Evolutionary conservation across 2,888 invertebrate genomes (phyloP), one percentile per base, ranked within the genome.

Genomic region (Rhagophthalmus giganteus): DNA sequence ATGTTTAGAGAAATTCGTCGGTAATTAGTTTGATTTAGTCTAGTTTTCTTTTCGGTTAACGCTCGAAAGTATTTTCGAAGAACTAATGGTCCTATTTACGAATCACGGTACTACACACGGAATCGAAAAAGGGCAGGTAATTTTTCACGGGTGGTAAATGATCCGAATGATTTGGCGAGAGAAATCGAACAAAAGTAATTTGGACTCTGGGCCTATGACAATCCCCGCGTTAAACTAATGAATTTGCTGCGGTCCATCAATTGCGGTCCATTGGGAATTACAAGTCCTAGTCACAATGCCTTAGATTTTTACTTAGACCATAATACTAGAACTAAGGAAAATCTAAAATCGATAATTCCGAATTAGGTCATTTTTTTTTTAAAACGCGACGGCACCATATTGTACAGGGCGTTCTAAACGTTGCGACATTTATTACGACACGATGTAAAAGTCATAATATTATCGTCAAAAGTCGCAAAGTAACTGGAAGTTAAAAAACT

Each of bases 71-170:
- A 37, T 44, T 30, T 41, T 33, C 11, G 20, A 60, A 61, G 59
- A 60, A 64, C 57, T 62, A 62, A 64, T 62, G 59, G 58, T 45
- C 52, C 58, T 63, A 63, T 64, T 63, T 64, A 58, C 59, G 63
- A 62, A 62, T 62, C 20, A 20, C 20, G 20, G 20, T 20, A 20
- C 20, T 20, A 20, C 20, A 20, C 3, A 20, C 20, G 7, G 51
- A 32, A 44, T 25, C 47, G 42, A 56, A 57, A 58, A 51, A 58
- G 57, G 61, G 59, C 62, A 62, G 61, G 63, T 64, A 55, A 65
- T 65, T 65, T 65, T 65, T 65, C 64, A 64, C 60, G 57, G 49
- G 50, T 62, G 60, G 59, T 62, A 65, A 65, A 65, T 65, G 65
- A 64, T 65, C 61, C 65, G 62, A 57, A 63, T 64, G 62, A 64